These are phyloP conservation scores for Argopecten irradians DNA, from an alignment of 1,140 invertebrate species.

Conservation along the genomic window DNA sequence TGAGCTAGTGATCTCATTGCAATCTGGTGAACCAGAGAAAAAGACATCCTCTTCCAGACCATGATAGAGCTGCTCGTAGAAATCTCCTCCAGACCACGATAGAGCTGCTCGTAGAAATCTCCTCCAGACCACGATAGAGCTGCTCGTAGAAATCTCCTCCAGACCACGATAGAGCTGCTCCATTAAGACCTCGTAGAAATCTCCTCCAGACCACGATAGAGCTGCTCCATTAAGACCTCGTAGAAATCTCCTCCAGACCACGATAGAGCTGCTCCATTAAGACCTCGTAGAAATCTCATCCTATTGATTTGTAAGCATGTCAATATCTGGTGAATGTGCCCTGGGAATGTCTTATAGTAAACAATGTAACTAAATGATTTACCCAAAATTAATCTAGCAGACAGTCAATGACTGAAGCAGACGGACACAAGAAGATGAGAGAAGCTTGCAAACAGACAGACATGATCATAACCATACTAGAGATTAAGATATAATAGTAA, in stretches of 20 bases:
- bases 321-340: neutral
- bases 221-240: neutral
- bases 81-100: too few species aligned
- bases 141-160: too few species aligned
- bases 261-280: neutral
- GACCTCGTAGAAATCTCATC: neutral
- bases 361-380: neutral
- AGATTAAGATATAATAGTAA: too few species aligned
- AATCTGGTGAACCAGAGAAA: neutral
- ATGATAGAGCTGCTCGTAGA: too few species aligned
- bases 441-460: neutral
- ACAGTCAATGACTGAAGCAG: too few species aligned
- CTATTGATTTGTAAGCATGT: neutral
- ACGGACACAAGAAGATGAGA: too few species aligned
- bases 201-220: neutral
- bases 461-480: too few species aligned
- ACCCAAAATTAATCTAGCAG: neutral
- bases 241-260: neutral
- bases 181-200: too few species aligned
- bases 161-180: too few species aligned
- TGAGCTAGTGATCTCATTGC: too few species aligned
- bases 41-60: neutral
- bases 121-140: neutral
- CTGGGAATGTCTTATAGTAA: neutral
- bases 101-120: too few species aligned